Percentiles rank a stretch among this genome's conserved stretches.
Evolutionary conservation across 2,113 vertebrate species (phyloP).

Genomic region (Alouatta palliata): DNA sequence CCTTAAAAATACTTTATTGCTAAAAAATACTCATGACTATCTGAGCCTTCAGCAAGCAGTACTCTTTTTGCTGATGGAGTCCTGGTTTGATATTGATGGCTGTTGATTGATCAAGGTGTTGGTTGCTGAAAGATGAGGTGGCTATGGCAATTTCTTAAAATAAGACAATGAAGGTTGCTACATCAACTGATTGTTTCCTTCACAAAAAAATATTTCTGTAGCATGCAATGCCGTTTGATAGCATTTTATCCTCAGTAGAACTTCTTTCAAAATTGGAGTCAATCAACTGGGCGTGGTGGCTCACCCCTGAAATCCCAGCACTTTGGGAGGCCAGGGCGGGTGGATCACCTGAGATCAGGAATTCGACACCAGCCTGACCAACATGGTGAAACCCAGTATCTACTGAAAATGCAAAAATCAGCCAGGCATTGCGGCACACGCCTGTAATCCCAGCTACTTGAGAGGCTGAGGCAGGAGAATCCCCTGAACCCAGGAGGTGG

Average conservation of each 20-base stretch:
- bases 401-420: too few species aligned
- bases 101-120: background rate
- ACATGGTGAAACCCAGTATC: too few species aligned
- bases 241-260: background rate
- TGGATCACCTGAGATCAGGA: too few species aligned
- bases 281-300: background rate
- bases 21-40: background rate
- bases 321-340: too few species aligned
- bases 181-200: background rate
- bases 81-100: background rate
- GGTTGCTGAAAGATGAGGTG: background rate
- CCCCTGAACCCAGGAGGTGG: too few species aligned
- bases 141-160: background rate
- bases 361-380: too few species aligned
- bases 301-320: too few species aligned
- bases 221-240: background rate
- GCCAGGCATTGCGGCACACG: too few species aligned
- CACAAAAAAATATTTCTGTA: background rate
- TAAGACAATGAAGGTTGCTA: background rate
- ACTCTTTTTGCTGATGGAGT: background rate
- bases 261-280: background rate
- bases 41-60: background rate
- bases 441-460: too few species aligned
- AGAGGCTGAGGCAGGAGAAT: too few species aligned
- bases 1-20: background rate